Conservation (phyloP, 1,140 invertebrate species). For the Hermetia illucens region DNA sequence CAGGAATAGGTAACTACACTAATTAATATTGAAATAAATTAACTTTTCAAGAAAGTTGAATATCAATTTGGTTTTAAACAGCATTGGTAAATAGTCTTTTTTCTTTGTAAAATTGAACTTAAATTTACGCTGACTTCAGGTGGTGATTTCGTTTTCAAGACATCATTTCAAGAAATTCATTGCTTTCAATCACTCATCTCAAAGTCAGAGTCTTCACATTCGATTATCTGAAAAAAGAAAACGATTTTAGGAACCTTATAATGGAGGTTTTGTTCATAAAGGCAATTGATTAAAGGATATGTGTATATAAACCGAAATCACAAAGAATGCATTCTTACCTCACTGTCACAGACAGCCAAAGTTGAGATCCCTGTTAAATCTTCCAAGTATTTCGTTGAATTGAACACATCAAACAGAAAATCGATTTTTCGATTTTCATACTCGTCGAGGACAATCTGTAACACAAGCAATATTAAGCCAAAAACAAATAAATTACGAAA, state of each 20-base stretch:
- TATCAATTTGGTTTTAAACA: too few species aligned
- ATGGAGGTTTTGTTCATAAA: too few species aligned
- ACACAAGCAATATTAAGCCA: neutral
- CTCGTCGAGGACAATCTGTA: slow-evolving; percentile 15
- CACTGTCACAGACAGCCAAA: slow-evolving; percentile 18
- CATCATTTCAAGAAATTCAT: too few species aligned
- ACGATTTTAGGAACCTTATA: neutral
- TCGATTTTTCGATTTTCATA: slow-evolving; percentile 41
- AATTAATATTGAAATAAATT: too few species aligned
- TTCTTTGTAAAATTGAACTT: too few species aligned
- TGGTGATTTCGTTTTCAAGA: too few species aligned
- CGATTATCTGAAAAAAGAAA: slow-evolving; percentile 20
- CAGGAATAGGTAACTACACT: too few species aligned
- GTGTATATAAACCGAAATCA: neutral
- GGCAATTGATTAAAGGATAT: neutral
- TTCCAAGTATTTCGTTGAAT: slow-evolving; percentile 73
- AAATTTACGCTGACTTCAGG: too few species aligned
- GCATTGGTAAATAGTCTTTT: too few species aligned
- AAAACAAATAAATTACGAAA: neutral
- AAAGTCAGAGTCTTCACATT: slow-evolving; percentile 22
- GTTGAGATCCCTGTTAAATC: slow-evolving; percentile 72
- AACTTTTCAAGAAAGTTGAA: too few species aligned
- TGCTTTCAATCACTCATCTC: neutral
- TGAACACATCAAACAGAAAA: slow-evolving; percentile 76
- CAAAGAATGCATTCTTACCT: slow-evolving; percentile 11